phyloP scores from a whole-genome alignment of 2,113 vertebrate species.

The Clupea harengus region DNA sequence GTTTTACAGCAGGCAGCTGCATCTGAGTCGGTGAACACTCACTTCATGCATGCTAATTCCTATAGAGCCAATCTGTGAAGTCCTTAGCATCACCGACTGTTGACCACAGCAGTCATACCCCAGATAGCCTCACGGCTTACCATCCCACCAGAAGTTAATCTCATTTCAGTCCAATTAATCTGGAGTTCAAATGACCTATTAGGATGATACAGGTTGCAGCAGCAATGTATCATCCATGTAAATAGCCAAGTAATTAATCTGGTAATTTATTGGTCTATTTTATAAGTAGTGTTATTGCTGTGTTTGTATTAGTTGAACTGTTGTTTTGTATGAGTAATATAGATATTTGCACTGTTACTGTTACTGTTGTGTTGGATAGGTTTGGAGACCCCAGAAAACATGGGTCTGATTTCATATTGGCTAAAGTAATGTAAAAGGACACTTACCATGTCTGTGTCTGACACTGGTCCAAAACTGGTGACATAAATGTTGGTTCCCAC shows the following conservation, averaged over 20 bases:
- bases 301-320: background rate
- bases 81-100: background rate
- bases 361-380: background rate
- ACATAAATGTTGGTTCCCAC: slow-evolving; percentile 98
- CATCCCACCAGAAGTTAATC: too few species aligned
- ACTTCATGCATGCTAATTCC: background rate
- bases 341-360: background rate
- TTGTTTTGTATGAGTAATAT: background rate
- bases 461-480: slow-evolving; percentile 96
- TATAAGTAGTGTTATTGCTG: background rate
- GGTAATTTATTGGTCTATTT: background rate
- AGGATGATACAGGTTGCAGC: too few species aligned
- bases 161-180: too few species aligned
- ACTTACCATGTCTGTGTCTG: slow-evolving; percentile 97
- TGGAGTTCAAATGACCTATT: too few species aligned
- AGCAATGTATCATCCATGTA: too few species aligned
- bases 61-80: background rate
- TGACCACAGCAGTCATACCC: background rate
- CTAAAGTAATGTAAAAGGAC: slow-evolving; percentile 22
- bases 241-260: too few species aligned
- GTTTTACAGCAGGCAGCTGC: background rate
- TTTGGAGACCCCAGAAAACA: background rate
- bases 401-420: background rate
- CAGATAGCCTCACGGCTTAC: too few species aligned
- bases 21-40: background rate